Evolutionary conservation across 2,113 vertebrate genomes (phyloP), one percentile per base, ranked within the genome.

Genomic region (Merops nubicus): DNA sequence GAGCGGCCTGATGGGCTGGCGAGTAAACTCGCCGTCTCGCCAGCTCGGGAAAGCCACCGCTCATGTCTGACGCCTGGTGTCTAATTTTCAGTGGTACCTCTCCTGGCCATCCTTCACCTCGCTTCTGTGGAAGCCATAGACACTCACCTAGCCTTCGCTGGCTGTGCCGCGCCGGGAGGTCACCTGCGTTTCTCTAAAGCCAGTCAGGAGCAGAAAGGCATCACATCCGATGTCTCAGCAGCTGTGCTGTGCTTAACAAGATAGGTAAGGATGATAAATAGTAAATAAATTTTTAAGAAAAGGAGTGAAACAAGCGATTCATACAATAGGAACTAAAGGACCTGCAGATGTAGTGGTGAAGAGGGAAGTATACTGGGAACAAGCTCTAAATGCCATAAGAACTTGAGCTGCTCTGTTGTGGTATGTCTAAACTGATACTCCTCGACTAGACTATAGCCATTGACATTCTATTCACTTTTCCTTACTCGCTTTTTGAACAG

Each of bases 81-180:
- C 26, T 3, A 4, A 36, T 16, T 13, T 5, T 0, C 2, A 4
- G 28, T 0, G 70, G 3, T 5, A 1, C 14, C 34, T 11, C 11
- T n/a, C 6, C 17, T 15, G 68, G 17, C 15, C 2, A 22, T 4
- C 11, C 19, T 6, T 8, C 20, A 1, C 28, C 20, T 26, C 13
- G 0, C 31, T 25, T 3, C 28, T 53, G 9, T 5, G 23, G 26
- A 21, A 21, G 9, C 60, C 28, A 0, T 10, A 12, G 3, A 33
- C 33, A 4, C 17, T 9, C 7, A 5, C 1, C 26, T 40, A 19
- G 34, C 28, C 28, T 12, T 18, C 25, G 6, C 0, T 8, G 15
- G 2, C 0, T 11, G 15, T 6, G 3, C 16, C 1, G 15, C 31
- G 0, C 0, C 13, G 20, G 33, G 26, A 6, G 4, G 3, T 17